Base-by-base conservation (phyloP, 2,797 vertebrate species). In the Tarsius wallacei region DNA sequence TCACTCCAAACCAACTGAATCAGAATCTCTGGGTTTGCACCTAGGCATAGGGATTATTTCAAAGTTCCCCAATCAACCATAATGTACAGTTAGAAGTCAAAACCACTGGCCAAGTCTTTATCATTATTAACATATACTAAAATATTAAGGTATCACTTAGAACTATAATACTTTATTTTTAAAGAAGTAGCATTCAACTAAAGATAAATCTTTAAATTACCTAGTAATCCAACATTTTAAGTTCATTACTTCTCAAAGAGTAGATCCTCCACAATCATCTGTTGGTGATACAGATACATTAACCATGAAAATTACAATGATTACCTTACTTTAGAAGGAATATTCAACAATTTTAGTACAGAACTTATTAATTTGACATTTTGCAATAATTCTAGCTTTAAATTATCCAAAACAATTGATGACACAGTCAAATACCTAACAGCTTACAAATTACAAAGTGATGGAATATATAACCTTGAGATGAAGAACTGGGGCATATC, bases 171-270 rank as follows among this genome's bases (percentile, higher is more conserved):
- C 4, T 91, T 61, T 73, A 61, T 82, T 90, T 28, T 66, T 71
- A 84, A 85, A 80, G n/a, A 82, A 91, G 13, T 47, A 8, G 31
- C 57, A 88, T 70, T 91, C 36, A 84, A 93, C 13, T 33, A 76
- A 63, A 84, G 87, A 12, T 42, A 64, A 88, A 73, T 36, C 31
- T 81, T 80, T 95, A 83, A 91, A 85, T 85, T 74, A 91, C 24
- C 64, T 59, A 77, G 47, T 49, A 83, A 68, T 53, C 47, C 31
- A 87, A 68, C 6, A 8, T 51, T 42, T 90, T 87, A 94, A 94
- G 59, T 84, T 9, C 9, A 95, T 53, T 87, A 63, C 10, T 91
- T 59, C 86, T 53, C 26, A 90, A 86, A 73, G 6, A 81, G 7
- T 31, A 93, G 31, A 14, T 33, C 53, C 59, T 66, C 53, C 31